These are phyloP conservation scores for Dryobotodes eremita DNA, from an alignment of 2,888 invertebrate species.

Conservation along the genomic window DNA sequence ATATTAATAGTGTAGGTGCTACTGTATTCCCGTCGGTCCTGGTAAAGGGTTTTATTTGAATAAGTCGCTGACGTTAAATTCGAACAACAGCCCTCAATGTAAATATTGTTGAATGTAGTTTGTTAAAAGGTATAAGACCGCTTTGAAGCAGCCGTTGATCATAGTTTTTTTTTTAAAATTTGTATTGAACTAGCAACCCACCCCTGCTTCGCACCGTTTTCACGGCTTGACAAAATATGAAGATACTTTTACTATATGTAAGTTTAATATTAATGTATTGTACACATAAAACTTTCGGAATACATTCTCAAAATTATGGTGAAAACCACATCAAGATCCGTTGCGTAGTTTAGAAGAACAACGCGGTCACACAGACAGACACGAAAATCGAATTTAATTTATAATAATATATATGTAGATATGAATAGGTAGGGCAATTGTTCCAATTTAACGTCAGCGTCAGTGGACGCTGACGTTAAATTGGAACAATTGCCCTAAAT, in stretches of 20 bases:
- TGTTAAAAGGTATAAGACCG: background rate
- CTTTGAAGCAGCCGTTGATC: background rate
- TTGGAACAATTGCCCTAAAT: no score
- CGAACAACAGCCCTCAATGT: background rate
- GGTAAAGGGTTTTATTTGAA: conserved; percentile 7
- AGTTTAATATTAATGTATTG: no score
- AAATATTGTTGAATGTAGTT: background rate
- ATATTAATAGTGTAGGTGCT: background rate
- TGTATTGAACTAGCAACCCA: background rate
- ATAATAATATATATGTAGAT: no score
- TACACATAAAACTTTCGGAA: background rate
- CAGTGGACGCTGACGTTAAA: no score
- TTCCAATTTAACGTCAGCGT: no score
- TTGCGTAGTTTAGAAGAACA: no score
- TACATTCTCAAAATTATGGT: background rate
- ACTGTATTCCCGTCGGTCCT: background rate
- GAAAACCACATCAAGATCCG: no score
- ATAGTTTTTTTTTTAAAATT: background rate
- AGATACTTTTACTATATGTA: no score
- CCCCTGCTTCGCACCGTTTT: background rate
- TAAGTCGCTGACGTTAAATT: background rate
- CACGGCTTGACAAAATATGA: background rate
- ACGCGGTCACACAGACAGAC: no score
- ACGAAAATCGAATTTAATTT: no score
- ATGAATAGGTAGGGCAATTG: no score